Evolutionary conservation across 2,888 invertebrate genomes (phyloP), one percentile per base, ranked within the genome.

Genomic region (Melanchra persicariae): DNA sequence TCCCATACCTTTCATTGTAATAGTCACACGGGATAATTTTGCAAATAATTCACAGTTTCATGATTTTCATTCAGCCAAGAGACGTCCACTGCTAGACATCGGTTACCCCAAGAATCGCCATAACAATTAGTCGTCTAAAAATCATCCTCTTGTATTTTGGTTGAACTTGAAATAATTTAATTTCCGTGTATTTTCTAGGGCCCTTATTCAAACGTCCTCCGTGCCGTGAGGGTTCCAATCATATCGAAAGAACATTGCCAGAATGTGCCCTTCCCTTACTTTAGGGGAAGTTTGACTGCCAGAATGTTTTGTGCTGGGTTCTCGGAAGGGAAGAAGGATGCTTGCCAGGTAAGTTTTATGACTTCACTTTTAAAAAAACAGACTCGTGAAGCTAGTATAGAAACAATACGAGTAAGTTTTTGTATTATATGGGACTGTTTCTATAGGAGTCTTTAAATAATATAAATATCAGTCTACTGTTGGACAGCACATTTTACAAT

Each of bases 261-360:
- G 61, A 87, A 84, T 17, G 95, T 95, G 0, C 93, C 92, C 0
- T 95, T 92, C 81, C 95, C 95, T 0, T 95, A 93, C 83, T 95
- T 94, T 57, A 88, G 93, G 77, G 95, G 95, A 0, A 88, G 85
- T 17, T 82, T 96, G 1, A 95, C 95, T 2, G 12, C 92, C 0
- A 92, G 95, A 47, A 96, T 96, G 95, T 96, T 96, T 86, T 96
- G 95, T 68, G 95, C 95, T n/a, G 95, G 95, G 0, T 95, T 87
- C 72, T 58, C 87, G 0, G 94, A 95, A 74, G 94, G 94, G 0
- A 92, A 90, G 58, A 94, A 93, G 65, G 95, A 96, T 79, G 95
- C 95, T 67, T 96, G 95, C 74, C 95, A 96, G 93, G 95, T 96
- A 87, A 77, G 19, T 40, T 0, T 24, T 24, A 10, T 12, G 15